Evolutionary conservation across 1,140 invertebrate species (phyloP).

Genomic region (Brachionus calyciflorus): DNA sequence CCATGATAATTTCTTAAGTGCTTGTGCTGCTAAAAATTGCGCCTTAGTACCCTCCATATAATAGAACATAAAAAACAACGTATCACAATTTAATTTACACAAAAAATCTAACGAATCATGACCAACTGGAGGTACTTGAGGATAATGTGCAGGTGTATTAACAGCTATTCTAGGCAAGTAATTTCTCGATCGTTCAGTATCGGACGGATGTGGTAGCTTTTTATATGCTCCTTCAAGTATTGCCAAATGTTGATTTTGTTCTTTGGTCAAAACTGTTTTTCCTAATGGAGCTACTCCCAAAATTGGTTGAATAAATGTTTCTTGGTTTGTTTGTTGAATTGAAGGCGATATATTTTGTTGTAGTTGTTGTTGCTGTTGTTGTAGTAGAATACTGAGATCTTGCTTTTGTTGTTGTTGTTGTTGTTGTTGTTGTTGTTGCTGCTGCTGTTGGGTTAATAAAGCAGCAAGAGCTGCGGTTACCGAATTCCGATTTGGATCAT

Average conservation of each 20-base stretch:
- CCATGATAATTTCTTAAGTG: conserved; percentile 99
- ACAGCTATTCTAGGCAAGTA: conserved; percentile 38
- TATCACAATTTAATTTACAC: conserved; percentile 92
- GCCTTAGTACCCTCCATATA: conserved; percentile 99
- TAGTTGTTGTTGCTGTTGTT: conserved; percentile 2
- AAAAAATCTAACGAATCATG: conserved; percentile 97
- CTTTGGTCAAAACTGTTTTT: conserved; percentile 39
- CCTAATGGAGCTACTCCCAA: conserved; percentile 34
- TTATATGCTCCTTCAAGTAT: conserved; percentile 37
- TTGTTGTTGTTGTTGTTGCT: conserved; percentile 4
- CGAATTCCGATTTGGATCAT: background rate
- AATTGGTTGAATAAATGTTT: conserved; percentile 45
- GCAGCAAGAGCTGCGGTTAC: background rate
- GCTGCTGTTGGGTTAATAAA: conserved; percentile 10
- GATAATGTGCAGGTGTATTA: conserved; percentile 35
- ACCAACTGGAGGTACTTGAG: conserved; percentile 56
- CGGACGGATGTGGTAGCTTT: conserved; percentile 35
- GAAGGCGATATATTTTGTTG: background rate
- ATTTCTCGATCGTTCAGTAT: conserved; percentile 23
- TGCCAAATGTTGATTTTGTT: conserved; percentile 27
- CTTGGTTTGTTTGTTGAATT: conserved; percentile 27
- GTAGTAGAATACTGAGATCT: background rate
- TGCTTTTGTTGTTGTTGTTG: too few relatives aligned
- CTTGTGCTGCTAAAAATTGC: conserved; percentile 98
- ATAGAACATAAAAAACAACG: conserved; percentile 99